phyloP scores from a whole-genome alignment of 2,797 vertebrate species.

The Crax fasciolata region DNA sequence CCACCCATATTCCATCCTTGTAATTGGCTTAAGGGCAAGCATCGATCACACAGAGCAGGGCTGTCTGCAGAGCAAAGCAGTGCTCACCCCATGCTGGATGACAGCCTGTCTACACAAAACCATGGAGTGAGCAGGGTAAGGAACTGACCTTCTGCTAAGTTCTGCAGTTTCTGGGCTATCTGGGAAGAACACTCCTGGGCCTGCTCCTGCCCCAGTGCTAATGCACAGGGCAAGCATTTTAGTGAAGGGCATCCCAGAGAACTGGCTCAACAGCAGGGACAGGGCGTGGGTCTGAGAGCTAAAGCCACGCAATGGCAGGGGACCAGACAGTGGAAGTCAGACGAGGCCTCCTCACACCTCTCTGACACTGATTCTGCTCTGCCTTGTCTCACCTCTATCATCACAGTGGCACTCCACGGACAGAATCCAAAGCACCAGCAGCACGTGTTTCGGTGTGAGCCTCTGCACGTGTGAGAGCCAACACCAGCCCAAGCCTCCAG shows the following conservation, averaged over 20 bases:
- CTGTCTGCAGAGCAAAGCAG: neutral
- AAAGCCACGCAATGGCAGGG: neutral
- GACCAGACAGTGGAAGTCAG: neutral
- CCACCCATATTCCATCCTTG: neutral
- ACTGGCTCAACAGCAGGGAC: slow-evolving; percentile 7
- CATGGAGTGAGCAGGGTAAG: neutral
- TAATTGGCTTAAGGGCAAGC: neutral
- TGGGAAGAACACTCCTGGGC: neutral
- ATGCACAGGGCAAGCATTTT: neutral
- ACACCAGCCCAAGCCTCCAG: neutral
- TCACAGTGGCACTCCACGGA: neutral
- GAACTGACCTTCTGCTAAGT: neutral
- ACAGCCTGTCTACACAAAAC: neutral
- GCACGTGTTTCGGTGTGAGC: neutral
- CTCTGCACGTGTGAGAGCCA: neutral
- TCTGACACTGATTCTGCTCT: neutral
- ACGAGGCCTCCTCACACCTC: fast-evolving
- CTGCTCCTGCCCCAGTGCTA: neutral
- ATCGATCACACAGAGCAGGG: neutral
- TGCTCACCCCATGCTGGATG: neutral
- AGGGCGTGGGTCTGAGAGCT: neutral
- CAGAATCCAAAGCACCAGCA: neutral
- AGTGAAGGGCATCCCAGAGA: neutral
- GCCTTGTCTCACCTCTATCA: neutral
- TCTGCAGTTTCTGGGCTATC: neutral